Base-by-base conservation (phyloP, 2,113 vertebrate genomes). In the Serinus canaria region DNA sequence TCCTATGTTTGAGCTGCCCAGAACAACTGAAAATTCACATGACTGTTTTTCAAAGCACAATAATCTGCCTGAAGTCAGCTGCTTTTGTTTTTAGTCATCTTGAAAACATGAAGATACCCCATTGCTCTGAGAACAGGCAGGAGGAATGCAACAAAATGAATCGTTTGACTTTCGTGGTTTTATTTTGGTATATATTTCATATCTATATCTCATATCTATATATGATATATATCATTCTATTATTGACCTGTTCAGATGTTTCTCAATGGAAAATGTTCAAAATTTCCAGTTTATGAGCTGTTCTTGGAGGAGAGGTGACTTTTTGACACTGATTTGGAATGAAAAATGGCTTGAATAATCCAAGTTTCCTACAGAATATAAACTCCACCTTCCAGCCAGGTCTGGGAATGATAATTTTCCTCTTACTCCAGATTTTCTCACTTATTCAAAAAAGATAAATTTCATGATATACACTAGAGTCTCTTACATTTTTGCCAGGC, bases 241-340 rank as follows among this genome's bases (percentile, higher is more conserved):
- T 87, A 75, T 90, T 89, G 53, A 91, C 27, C 16, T 58, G 37
- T 73, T 93, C 78, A 79, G 70, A 83, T 50, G 17, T 82, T 91
- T 91, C 70, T 80, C 53, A 72, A 46, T 69, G 78, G 88, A 88
- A 93, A 93, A 66, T 66, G 25, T 53, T 90, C 85, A 52, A 76
- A 50, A 72, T 76, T 87, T 62, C 41, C 41, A 56, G 30, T 76
- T 85, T 82, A 82, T 52, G 92, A 91, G 50, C 49, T 92, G 82
- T 12, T 94, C 72, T 60, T 84, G 74, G 49, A 94, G 46, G 19
- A n/a, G n/a, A 78, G 41, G 46, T 89, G 87, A 64, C 44, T 93
- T 91, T 91, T 58, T 89, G 41, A 83, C 78, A 53, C 44, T 58
- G 82, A 78, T 95, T 85, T 79, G 68, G 63, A 82, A 87, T 92